Base-by-base conservation (phyloP, 2,888 invertebrate genomes). In the Euplagia quadripunctaria region DNA sequence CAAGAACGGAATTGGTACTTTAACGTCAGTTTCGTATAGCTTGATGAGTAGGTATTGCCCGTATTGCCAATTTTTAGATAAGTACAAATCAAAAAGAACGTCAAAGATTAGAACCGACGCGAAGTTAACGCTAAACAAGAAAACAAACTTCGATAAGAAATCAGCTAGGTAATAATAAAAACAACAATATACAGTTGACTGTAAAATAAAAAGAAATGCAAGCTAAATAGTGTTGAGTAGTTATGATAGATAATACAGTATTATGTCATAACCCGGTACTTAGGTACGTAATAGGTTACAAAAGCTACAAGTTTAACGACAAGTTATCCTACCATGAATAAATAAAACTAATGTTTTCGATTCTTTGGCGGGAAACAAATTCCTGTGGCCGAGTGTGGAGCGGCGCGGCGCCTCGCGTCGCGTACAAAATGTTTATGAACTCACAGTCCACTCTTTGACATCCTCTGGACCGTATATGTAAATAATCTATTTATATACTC, bases 371-470 rank as follows among this genome's bases (percentile, higher is more conserved):
- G 80, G 79, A 81, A 79, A 81, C 83, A 79, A 68, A 83, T 83
- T 79, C 79, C 82, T 79, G 77, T 74, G 75, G 64, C 70, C 74
- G 68, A 46, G 51, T 70, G 75, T 66, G 73, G 68, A 73, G 78
- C 78, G 79, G 64, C 68, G 75, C 71, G 77, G 67, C 68, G 68
- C 9, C 20, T 58, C 58, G 20, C 58, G 20, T 11, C 58, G 58
- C 20, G 31, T 31, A 20, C 82, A 86, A 87, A 85, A 84, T 86
- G 87, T 85, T 85, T 85, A 85, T 85, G 83, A 77, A 81, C 74
- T 71, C 69, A 75, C 80, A 64, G 78, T 74, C 77, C 75, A 81
- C 80, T 86, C 83, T 84, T 82, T 86, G 83, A 86, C 83, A 86
- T 82, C 82, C 80, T 78, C 73, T 76, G 80, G 78, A 80, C 77